phyloP scores from a whole-genome alignment of 2,113 vertebrate genomes.

The Tupaia tana region DNA sequence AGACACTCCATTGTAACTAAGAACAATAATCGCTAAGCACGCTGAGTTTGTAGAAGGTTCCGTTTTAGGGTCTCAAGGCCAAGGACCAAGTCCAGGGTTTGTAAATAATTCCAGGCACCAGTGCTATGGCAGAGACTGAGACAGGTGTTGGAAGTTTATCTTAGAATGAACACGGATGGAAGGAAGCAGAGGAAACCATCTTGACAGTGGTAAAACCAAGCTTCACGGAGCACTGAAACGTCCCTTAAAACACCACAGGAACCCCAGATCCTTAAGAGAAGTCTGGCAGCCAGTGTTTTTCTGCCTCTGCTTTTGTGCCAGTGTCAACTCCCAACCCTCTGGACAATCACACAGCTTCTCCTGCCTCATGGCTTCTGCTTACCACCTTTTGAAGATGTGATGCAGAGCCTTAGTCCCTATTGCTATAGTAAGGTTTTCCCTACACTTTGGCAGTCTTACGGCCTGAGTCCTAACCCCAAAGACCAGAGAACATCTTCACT shows the following conservation, averaged over 20 bases:
- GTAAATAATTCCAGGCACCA: not conserved
- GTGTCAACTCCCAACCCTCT: not conserved
- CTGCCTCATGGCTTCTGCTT: not conserved
- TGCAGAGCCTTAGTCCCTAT: not conserved
- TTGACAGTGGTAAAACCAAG: not conserved
- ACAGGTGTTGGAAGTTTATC: conserved; percentile 2
- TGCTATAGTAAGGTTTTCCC: not conserved
- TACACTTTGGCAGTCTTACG: not conserved
- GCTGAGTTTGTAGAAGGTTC: not conserved
- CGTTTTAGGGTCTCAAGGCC: not conserved
- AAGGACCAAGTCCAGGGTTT: not conserved
- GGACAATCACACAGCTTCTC: not conserved
- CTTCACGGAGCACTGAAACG: not conserved
- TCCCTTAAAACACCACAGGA: not conserved
- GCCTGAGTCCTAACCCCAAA: not conserved
- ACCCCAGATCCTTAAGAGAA: not conserved
- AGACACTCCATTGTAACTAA: not conserved
- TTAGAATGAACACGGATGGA: not conserved
- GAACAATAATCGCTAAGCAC: not conserved
- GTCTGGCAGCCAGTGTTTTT: not conserved
- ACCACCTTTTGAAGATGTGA: not conserved
- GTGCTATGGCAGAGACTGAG: not conserved
- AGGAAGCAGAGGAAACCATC: not conserved
- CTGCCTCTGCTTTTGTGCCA: not conserved
- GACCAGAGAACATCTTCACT: not conserved